Conservation (phyloP, 2,113 vertebrate genomes). For the Nansenia antarctica region DNA sequence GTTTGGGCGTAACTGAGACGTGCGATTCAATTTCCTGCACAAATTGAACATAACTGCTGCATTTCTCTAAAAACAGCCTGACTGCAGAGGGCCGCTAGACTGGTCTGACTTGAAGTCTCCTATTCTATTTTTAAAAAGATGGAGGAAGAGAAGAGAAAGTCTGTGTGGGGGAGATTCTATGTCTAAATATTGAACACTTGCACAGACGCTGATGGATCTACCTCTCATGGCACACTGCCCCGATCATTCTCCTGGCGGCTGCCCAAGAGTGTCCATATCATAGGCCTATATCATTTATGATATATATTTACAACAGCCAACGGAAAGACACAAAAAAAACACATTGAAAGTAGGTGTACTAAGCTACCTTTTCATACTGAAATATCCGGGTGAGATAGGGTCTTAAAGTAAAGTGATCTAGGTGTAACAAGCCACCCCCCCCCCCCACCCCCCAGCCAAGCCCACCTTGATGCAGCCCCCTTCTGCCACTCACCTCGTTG, state of each 20-base stretch:
- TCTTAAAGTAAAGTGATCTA: neutral
- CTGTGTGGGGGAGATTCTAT: neutral
- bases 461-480: neutral
- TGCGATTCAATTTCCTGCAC: neutral
- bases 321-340: neutral
- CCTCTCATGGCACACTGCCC: neutral
- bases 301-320: neutral
- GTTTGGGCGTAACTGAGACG: neutral
- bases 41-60: neutral
- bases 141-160: neutral
- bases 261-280: neutral
- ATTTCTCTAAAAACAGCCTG: slow-evolving; percentile 2
- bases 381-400: neutral
- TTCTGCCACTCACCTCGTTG: slow-evolving; percentile 83
- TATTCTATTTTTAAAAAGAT: neutral
- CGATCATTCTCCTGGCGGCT: neutral
- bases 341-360: neutral
- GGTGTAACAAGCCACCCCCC: neutral
- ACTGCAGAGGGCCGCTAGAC: neutral
- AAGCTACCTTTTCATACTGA: neutral
- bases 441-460: neutral
- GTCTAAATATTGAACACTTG: neutral
- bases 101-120: neutral
- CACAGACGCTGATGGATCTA: neutral
- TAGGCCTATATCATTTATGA: neutral